Base-by-base conservation (phyloP, 2,888 invertebrate genomes). In the Molanna angustata region DNA sequence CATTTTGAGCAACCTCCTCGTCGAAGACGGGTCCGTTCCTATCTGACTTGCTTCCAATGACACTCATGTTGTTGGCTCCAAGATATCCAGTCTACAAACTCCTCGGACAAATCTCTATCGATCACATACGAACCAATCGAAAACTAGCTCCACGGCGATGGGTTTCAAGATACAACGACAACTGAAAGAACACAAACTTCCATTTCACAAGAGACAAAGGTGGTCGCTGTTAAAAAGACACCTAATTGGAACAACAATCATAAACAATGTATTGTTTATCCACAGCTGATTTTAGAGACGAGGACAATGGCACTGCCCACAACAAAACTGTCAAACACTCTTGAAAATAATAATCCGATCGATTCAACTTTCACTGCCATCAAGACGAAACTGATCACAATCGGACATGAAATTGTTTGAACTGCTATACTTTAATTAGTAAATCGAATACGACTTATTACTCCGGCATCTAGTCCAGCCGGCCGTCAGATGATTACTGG, bases 401-500 rank as follows among this genome's bases (percentile, higher is more conserved):
- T 11, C 46, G 17, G 37, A 14, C 68, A 67, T 66, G 32, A 32
- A 27, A 31, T 43, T n/a, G n/a, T n/a, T 43, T 22, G 17, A 33
- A 67, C 64, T 63, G 11, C 4, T 7, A 27, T 27, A 27, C 4
- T 27, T 27, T n/a, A n/a, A n/a, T n/a, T n/a, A n/a, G 11, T 11
- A 27, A 27, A 27, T 11, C 27, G 27, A 27, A 27, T 7, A 27
- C n/a, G n/a, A n/a, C n/a, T n/a, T 27, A 62, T 57, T 33, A 16
- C 21, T 58, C 57, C 52, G 59, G 49, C 50, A 35, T 45, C 33
- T 43, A 64, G 69, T 68, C 69, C 69, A 68, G 65, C 64, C 69
- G 67, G 67, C 67, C 58, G 71, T 67, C 66, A 65, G 70, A 67
- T 67, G 72, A 71, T 72, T 71, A 74, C 74, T 73, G 69, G 68